These are phyloP conservation scores for Pogonomyrmex barbatus DNA, from an alignment of 1,140 invertebrate species.

Conservation along the genomic window DNA sequence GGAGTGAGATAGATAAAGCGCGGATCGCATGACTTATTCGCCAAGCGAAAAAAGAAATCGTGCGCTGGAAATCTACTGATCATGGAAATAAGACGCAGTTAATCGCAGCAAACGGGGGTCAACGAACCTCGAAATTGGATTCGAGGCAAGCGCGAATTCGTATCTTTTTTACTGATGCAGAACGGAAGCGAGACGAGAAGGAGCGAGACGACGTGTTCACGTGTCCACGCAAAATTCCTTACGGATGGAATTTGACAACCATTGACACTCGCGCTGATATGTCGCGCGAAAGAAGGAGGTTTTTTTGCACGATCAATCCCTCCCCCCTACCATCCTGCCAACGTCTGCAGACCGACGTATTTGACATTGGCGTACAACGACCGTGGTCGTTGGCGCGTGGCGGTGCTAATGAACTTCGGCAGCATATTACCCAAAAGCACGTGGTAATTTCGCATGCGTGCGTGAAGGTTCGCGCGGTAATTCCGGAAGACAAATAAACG, in stretches of 20 bases:
- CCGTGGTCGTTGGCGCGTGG: conserved; percentile 69
- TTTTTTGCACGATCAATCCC: conserved; percentile 46
- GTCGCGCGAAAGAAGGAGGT: conserved; percentile 44
- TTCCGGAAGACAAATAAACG: conserved; percentile 15
- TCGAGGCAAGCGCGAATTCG: conserved; percentile 33
- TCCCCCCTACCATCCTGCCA: background rate
- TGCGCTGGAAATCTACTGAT: background rate
- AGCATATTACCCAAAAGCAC: conserved; percentile 65
- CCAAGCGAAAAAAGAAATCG: background rate
- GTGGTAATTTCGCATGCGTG: conserved; percentile 55
- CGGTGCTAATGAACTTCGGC: conserved; percentile 74
- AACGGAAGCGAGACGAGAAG: background rate
- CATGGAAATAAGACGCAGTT: conserved; percentile 19
- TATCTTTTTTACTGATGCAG: conserved; percentile 46
- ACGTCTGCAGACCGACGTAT: background rate
- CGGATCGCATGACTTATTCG: conserved; percentile 1
- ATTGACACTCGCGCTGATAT: conserved; percentile 26
- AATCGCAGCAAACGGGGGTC: conserved; percentile 29
- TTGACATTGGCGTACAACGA: conserved; percentile 68
- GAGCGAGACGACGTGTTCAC: background rate
- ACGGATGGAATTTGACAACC: conserved; percentile 62
- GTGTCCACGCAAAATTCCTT: conserved; percentile 31
- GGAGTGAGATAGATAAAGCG: conserved; percentile 2
- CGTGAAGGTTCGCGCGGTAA: background rate
- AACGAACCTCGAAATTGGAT: conserved; percentile 49